Conservation (phyloP, 2,113 vertebrate species). For the Leptocoma aspasia region DNA sequence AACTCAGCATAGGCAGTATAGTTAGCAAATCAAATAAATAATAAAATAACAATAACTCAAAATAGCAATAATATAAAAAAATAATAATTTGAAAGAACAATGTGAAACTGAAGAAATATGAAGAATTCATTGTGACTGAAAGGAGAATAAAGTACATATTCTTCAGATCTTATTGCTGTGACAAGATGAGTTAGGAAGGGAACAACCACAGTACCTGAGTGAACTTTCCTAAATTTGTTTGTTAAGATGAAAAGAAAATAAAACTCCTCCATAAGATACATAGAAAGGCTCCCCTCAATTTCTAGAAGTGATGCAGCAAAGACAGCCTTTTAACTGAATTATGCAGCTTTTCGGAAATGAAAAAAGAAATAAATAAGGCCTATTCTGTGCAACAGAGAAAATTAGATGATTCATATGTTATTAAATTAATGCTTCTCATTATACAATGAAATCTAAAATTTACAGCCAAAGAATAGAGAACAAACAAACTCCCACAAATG, state of each 20-base stretch:
- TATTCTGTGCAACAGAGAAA: neutral
- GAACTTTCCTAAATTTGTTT: neutral
- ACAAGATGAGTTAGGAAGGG: neutral
- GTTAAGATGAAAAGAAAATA: neutral
- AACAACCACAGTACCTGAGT: neutral
- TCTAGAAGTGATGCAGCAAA: neutral
- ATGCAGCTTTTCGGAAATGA: neutral
- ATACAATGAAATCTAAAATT: slow-evolving; percentile 46
- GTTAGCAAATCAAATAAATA: neutral
- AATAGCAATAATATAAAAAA: neutral
- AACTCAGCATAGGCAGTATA: fast-evolving
- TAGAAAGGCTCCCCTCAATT: neutral
- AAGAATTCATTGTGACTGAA: neutral
- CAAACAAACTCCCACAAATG: slow-evolving; percentile 47
- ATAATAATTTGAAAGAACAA: neutral
- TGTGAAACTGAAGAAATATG: neutral
- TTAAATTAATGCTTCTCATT: slow-evolving; percentile 47
- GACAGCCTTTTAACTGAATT: neutral
- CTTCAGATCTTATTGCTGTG: neutral
- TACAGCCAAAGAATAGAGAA: slow-evolving; percentile 49
- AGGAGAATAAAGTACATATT: neutral
- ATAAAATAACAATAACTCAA: neutral
- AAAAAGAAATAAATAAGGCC: neutral
- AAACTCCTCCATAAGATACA: neutral
- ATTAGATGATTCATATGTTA: slow-evolving; percentile 34